Base-by-base conservation (phyloP, 2,888 invertebrate species). In the Crocallis elinguaria region DNA sequence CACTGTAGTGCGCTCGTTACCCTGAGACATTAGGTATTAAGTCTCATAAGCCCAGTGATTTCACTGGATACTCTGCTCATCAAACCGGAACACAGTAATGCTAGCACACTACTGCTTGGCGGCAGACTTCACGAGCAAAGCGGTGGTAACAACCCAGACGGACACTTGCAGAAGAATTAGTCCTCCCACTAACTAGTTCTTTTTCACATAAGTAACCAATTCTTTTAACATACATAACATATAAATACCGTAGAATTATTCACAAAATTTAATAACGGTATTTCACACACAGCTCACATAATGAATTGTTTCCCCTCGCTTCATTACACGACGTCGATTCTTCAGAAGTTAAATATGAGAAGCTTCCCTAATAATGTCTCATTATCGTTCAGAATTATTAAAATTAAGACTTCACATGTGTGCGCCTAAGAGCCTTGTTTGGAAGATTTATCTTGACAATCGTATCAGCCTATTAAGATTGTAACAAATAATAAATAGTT, bases 341-440 rank as follows among this genome's bases (percentile, higher is more conserved):
- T 82, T 88, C 82, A 84, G 78, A 86, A 82, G 82, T 85, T 86
- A 84, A 82, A 84, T 88, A 87, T 79, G 84, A 81, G 76, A 61
- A 67, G 71, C 72, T 65, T 64, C 60, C 65, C 64, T 86, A 84
- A 88, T 88, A 87, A 88, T 84, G 80, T 85, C 83, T 86, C 80
- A 87, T 88, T 88, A 88, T 84, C 82, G 73, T 72, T 73, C 62
- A 62, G 70, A 77, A 74, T 84, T 84, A 85, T 84, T 84, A 84
- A 84, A 79, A 81, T 85, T 79, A 73, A 78, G 71, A 63, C 64
- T 60, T 64, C 65, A 50, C 61, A 48, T 48, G 29, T 35, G 54
- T 63, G 55, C 54, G 60, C 60, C 57, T 59, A 53, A 54, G 48
- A 12, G 29, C 19, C 33, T 51, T 19, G 46, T 48, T 38, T 29